phyloP scores from a whole-genome alignment of 2,113 vertebrate species.

The Paratilapia polleni region DNA sequence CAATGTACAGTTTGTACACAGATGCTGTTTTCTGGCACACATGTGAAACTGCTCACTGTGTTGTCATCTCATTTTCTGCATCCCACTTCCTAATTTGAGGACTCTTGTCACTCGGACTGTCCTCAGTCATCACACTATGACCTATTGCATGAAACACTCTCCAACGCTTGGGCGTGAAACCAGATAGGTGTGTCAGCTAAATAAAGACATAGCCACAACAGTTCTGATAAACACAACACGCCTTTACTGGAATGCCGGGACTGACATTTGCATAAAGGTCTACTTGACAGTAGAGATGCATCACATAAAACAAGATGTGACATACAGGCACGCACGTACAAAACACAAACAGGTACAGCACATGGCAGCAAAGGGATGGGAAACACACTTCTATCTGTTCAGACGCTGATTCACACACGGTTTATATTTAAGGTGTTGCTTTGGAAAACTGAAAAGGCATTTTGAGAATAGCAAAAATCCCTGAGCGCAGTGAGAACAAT shows the following conservation, averaged over 20 bases:
- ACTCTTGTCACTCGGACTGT: conserved; percentile 53
- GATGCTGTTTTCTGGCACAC: background rate
- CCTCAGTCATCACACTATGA: conserved; percentile 72
- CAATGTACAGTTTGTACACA: background rate
- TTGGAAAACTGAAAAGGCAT: background rate
- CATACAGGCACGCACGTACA: conserved; percentile 24
- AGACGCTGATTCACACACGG: background rate
- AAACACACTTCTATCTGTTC: background rate
- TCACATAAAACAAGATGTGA: conserved; percentile 39
- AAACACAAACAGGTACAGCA: conserved; percentile 5
- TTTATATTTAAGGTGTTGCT: conserved; percentile 2
- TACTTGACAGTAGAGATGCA: conserved; percentile 20
- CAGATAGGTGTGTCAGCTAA: conserved; percentile 70
- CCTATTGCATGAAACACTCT: conserved; percentile 72
- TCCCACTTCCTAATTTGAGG: conserved; percentile 50
- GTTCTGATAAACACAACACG: conserved; percentile 70
- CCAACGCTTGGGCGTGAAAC: conserved; percentile 61
- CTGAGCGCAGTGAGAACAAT: background rate
- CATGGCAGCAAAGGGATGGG: background rate
- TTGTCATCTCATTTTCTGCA: conserved; percentile 45
- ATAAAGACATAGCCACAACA: conserved; percentile 74
- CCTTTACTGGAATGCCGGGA: conserved; percentile 59
- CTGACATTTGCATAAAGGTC: conserved; percentile 68
- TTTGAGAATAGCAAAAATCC: background rate
- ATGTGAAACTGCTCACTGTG: conserved; percentile 3